These are phyloP conservation scores for Cyanoderma ruficeps DNA, from an alignment of 2,113 vertebrate genomes.

Conservation along the genomic window DNA sequence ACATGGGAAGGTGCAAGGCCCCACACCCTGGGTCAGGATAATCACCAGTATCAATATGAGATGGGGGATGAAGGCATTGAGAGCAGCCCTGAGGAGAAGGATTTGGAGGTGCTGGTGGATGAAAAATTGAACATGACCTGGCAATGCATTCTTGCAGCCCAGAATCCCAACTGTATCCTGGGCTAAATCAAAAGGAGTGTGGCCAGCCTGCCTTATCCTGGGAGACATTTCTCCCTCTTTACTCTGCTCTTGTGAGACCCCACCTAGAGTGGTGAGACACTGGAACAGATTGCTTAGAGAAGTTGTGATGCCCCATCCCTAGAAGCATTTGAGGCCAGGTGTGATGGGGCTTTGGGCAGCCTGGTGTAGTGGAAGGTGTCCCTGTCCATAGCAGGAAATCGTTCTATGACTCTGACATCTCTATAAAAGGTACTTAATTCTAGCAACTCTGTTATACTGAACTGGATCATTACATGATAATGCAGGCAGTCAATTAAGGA, in stretches of 20 bases:
- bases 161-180: neutral
- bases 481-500: neutral
- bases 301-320: neutral
- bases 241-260: neutral
- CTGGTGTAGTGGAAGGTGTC: neutral
- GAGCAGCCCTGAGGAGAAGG: neutral
- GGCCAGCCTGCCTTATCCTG: neutral
- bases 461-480: neutral
- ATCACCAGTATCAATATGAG: neutral
- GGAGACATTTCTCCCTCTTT: neutral
- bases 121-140: neutral
- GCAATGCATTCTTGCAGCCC: rapidly evolving
- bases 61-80: neutral
- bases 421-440: neutral
- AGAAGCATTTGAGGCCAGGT: neutral
- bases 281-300: neutral
- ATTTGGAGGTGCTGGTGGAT: neutral
- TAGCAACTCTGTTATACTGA: neutral
- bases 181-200: neutral
- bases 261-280: neutral
- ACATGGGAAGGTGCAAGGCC: neutral
- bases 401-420: neutral
- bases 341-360: neutral
- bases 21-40: neutral
- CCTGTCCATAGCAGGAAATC: neutral